Evolutionary conservation across 2,888 invertebrate genomes (phyloP).

Genomic region (Tuberolachnus salignus): DNA sequence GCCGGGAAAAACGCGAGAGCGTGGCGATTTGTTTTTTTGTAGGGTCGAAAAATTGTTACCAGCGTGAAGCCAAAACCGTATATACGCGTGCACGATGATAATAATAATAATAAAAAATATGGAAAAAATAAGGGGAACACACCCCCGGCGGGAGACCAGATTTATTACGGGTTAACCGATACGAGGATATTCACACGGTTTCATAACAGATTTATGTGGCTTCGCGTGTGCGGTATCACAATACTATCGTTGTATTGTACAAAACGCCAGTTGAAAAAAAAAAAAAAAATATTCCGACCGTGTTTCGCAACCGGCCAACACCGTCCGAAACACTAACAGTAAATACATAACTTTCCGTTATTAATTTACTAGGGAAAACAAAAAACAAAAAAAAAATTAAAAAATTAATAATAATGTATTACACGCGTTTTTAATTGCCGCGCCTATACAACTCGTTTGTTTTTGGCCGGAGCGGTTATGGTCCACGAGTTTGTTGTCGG

Average conservation of each 20-base stretch:
- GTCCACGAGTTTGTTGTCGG: neutral
- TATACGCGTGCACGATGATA: too few species aligned
- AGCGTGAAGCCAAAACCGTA: slow-evolving; percentile 33
- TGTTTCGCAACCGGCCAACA: slow-evolving; percentile 23
- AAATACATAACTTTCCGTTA: neutral
- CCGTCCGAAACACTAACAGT: slow-evolving; percentile 4
- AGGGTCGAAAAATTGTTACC: slow-evolving; percentile 34
- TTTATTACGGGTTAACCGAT: slow-evolving; percentile 50
- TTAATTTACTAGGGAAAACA: slow-evolving; percentile 23
- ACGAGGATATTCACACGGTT: slow-evolving; percentile 50
- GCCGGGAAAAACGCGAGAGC: neutral
- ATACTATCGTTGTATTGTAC: neutral
- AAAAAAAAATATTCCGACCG: slow-evolving; percentile 30
- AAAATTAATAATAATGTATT: neutral
- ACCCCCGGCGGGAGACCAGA: slow-evolving; percentile 38
- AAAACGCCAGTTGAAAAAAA: too few species aligned
- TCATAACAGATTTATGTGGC: slow-evolving; percentile 51
- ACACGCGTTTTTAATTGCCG: neutral
- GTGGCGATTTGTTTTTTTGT: neutral
- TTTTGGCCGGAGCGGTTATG: neutral
- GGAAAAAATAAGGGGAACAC: slow-evolving; percentile 32
- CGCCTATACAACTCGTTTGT: too few species aligned
- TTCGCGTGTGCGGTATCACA: neutral
- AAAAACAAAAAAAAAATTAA: neutral
- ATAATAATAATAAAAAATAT: slow-evolving; percentile 28